Conservation (phyloP, 2,113 vertebrate species). For the Oryzias woworae region DNA sequence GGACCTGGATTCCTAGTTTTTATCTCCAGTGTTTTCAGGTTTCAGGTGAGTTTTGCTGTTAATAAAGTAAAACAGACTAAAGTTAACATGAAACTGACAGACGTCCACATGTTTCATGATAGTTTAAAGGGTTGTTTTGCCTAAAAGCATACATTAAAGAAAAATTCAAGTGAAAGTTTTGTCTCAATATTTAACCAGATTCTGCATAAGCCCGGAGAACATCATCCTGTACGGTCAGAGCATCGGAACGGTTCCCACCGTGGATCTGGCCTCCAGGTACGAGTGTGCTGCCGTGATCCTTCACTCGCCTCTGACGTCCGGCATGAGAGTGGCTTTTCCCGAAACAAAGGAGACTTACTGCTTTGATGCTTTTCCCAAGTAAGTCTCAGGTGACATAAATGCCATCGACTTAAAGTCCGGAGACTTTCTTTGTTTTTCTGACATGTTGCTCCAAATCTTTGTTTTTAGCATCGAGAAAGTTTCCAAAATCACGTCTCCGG, state of each 20-base stretch:
- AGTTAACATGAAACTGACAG: no score
- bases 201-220: slow-evolving; percentile 93
- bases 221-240: slow-evolving; percentile 95
- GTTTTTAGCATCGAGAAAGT: slow-evolving; percentile 92
- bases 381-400: slow-evolving; percentile 52
- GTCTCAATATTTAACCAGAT: slow-evolving; percentile 68
- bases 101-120: no score
- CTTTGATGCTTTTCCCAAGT: slow-evolving; percentile 97
- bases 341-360: slow-evolving; percentile 98
- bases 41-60: no score
- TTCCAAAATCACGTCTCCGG: slow-evolving; percentile 94
- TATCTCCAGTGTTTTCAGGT: no score
- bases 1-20: no score
- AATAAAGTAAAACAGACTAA: no score
- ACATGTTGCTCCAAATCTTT: background rate
- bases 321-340: slow-evolving; percentile 95
- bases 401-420: background rate
- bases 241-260: slow-evolving; percentile 93
- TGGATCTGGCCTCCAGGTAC: slow-evolving; percentile 92
- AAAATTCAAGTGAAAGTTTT: background rate
- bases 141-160: no score
- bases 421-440: background rate
- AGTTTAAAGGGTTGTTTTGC: no score
- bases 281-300: slow-evolving; percentile 94
- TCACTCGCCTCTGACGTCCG: slow-evolving; percentile 93